Conservation (phyloP, 2,888 invertebrate genomes). For the Amphipyra tragopoginis region DNA sequence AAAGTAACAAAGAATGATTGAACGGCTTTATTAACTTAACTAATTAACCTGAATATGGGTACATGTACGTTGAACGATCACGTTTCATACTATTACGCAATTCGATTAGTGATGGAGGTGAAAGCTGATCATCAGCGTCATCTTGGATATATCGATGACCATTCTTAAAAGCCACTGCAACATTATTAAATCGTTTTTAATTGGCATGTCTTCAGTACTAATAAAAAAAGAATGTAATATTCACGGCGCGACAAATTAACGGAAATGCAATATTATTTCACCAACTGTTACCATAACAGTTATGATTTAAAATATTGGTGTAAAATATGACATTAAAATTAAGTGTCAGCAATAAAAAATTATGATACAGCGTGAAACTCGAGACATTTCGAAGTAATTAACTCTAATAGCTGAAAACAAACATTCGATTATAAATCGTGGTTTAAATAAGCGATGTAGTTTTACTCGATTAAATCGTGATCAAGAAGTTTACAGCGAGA, state of each 20-base stretch:
- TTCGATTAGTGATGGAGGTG: conserved; percentile 34
- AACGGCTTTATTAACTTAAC: conserved; percentile 63
- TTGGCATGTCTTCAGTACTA: conserved; percentile 16
- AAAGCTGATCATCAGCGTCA: conserved; percentile 47
- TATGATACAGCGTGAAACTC: conserved; percentile 29
- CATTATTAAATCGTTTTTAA: conserved; percentile 24
- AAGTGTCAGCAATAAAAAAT: conserved; percentile 34
- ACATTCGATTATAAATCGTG: conserved; percentile 51
- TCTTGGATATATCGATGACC: conserved; percentile 6
- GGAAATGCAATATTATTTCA: conserved; percentile 44
- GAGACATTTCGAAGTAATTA: conserved; percentile 51
- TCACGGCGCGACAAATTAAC: conserved; percentile 23
- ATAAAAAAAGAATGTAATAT: conserved; percentile 13
- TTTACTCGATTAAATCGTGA: conserved; percentile 54
- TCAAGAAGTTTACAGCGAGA: conserved; percentile 44
- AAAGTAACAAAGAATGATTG: conserved; percentile 70
- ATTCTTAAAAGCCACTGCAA: conserved; percentile 21
- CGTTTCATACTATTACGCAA: conserved; percentile 44
- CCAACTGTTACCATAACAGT: conserved; percentile 35
- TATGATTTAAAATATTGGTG: conserved; percentile 36
- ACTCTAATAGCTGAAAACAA: conserved; percentile 45
- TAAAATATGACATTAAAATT: conserved; percentile 46
- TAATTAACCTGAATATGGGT: conserved; percentile 69
- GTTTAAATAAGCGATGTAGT: conserved; percentile 45
- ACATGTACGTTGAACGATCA: conserved; percentile 39